Evolutionary conservation across 2,113 vertebrate genomes (phyloP), one percentile per base, ranked within the genome.

Genomic region (Furnarius figulus): DNA sequence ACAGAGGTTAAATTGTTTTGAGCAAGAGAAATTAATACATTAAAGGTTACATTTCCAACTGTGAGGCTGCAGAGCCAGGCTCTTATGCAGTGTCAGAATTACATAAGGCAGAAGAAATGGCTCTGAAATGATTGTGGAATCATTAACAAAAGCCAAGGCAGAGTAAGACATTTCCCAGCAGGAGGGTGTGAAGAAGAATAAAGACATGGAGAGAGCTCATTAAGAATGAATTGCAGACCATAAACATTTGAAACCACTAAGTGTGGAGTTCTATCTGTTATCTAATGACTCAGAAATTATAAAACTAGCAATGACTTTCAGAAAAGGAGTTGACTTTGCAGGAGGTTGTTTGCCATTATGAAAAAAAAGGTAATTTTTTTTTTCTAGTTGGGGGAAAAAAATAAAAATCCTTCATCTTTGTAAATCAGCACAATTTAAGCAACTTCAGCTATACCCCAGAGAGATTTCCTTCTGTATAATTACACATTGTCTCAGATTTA

Each of bases 171-270:
- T 98, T 98, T 98, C 98, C 98, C 98, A 98, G 98, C 98, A 98
- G 98, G 98, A 98, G 98, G 98, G 97, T 96, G 97, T 79, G 92
- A 96, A 96, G 98, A 98, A 98, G 98, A 98, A 98, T 98, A 98
- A 98, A 98, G 98, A 98, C 98, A 95, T 97, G 97, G 98, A 98
- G 98, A 98, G 98, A 98, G 98, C 98, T 98, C 98, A 98, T 98
- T 98, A 98, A 98, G 98, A 98, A 98, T 98, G 98, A 98, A 98
- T 98, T 98, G 98, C 98, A 98, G 98, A 98, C 98, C 98, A 98
- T 98, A 98, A 98, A 98, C 98, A 98, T 98, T 98, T 98, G 98
- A 98, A 98, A 97, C 98, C 98, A 98, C 97, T 98, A 98, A 98
- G 98, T 98, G 98, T 98, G 98, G 98, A 98, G 97, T 98, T 98